Conservation (phyloP, 2,888 invertebrate genomes). For the Athalia cordata region DNA sequence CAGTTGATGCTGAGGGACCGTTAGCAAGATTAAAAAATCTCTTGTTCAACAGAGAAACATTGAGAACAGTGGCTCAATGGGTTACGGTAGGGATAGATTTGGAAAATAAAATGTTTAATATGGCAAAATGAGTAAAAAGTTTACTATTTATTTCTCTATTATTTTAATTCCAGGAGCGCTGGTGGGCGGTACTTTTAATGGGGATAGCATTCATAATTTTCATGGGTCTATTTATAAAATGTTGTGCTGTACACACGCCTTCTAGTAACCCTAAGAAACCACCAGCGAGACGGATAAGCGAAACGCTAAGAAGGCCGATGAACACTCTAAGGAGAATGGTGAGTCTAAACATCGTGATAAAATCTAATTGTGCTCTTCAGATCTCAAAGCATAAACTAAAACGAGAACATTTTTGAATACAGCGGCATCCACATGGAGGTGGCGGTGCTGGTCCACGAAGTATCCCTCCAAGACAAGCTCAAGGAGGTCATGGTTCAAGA, state of each 20-base stretch:
- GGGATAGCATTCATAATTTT: conserved; percentile 93
- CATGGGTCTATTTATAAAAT: conserved; percentile 99
- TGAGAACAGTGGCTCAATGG: conserved; percentile 93
- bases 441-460: conserved; percentile 68
- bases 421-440: conserved; percentile 75
- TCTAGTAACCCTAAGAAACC: conserved; percentile 98
- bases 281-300: conserved; percentile 94
- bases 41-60: conserved; percentile 92
- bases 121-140: too few species aligned
- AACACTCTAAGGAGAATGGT: conserved; percentile 93
- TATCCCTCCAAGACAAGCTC: conserved; percentile 65
- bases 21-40: conserved; percentile 96
- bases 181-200: conserved; percentile 96
- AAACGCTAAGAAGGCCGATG: conserved; percentile 93
- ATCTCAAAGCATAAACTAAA: conserved; percentile 2
- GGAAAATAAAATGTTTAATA: conserved; percentile 18
- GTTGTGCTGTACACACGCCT: conserved; percentile 99
- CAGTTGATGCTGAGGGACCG: conserved; percentile 99
- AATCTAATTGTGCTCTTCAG: conserved; percentile 61
- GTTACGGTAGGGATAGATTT: conserved; percentile 80
- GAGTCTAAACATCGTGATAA: conserved; percentile 59
- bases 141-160: neutral
- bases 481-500: conserved; percentile 68
- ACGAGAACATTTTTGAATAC: conserved; percentile 25
- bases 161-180: conserved; percentile 80